Percentiles rank a stretch among this genome's conserved stretches.
These are phyloP conservation scores for Zoanthus sociatus DNA, from an alignment of 92 coral and sea anemone genomes.

Conservation along the genomic window DNA sequence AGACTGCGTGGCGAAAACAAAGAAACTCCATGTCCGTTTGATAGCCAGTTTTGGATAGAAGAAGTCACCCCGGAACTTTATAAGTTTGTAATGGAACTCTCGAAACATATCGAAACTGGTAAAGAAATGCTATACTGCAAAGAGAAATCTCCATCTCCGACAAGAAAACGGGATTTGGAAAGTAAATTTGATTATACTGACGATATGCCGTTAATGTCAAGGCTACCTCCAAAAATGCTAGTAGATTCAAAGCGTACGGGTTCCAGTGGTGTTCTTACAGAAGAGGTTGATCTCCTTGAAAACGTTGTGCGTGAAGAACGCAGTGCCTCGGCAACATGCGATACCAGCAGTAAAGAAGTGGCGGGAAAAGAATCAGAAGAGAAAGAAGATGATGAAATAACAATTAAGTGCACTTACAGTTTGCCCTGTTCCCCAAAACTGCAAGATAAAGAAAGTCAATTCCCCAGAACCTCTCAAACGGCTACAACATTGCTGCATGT, in stretches of 20 bases:
- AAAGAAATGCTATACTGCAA: slow-evolving; percentile 69
- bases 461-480: not conserved
- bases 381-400: no score
- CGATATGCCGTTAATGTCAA: not conserved
- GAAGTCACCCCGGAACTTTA: slow-evolving; percentile 77
- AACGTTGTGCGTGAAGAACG: not conserved
- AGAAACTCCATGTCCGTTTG: slow-evolving; percentile 82
- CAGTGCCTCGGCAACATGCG: not conserved
- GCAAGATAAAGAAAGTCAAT: not conserved
- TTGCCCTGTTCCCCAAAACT: not conserved
- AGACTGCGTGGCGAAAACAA: slow-evolving; percentile 74
- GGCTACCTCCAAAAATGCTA: not conserved
- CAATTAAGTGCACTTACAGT: not conserved
- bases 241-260: no score
- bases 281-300: not conserved
- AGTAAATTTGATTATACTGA: not conserved
- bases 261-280: not conserved
- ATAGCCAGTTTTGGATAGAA: slow-evolving; percentile 77
- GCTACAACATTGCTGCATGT: not conserved
- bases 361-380: no score
- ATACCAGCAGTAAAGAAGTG: not conserved
- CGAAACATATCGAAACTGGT: slow-evolving; percentile 63
- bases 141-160: slow-evolving; percentile 58
- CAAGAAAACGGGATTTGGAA: slow-evolving; percentile 44
- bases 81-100: slow-evolving; percentile 79